phyloP scores from a whole-genome alignment of 2,113 vertebrate species.

The Thalassarche chlororhynchos region DNA sequence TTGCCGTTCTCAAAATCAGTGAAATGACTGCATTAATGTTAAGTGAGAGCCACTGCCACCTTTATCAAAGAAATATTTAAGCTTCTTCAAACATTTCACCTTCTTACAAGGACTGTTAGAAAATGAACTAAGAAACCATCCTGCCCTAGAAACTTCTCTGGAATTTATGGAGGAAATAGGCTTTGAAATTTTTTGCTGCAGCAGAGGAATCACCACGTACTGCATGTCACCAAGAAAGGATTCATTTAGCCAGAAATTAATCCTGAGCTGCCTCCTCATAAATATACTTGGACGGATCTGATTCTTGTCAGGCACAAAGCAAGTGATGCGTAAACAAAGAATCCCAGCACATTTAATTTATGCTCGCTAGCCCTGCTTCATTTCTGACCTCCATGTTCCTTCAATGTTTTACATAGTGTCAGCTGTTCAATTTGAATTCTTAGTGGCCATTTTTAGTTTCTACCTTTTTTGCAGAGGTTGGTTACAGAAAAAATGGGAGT shows the following conservation, averaged over 20 bases:
- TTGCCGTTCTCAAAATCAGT: background rate
- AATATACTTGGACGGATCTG: background rate
- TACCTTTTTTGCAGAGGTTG: background rate
- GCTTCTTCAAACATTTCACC: background rate
- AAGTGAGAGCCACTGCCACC: background rate
- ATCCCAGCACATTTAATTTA: background rate
- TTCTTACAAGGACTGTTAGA: background rate
- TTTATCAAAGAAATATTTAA: background rate
- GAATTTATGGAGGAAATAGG: background rate
- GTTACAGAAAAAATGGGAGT: background rate
- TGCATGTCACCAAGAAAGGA: background rate
- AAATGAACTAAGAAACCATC: background rate
- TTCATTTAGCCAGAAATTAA: constrained; percentile 32
- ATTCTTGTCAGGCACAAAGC: background rate
- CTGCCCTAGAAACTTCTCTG: background rate
- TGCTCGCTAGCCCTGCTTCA: background rate
- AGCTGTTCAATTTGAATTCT: background rate
- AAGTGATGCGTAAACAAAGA: constrained; percentile 3
- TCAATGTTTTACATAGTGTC: background rate
- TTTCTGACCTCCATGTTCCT: background rate
- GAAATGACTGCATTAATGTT: background rate
- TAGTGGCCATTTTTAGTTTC: background rate
- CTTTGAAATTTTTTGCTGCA: background rate
- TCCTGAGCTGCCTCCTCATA: background rate
- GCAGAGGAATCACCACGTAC: background rate